These are phyloP conservation scores for Hipposideros larvatus DNA, from an alignment of 2,797 vertebrate species.

Conservation along the genomic window DNA sequence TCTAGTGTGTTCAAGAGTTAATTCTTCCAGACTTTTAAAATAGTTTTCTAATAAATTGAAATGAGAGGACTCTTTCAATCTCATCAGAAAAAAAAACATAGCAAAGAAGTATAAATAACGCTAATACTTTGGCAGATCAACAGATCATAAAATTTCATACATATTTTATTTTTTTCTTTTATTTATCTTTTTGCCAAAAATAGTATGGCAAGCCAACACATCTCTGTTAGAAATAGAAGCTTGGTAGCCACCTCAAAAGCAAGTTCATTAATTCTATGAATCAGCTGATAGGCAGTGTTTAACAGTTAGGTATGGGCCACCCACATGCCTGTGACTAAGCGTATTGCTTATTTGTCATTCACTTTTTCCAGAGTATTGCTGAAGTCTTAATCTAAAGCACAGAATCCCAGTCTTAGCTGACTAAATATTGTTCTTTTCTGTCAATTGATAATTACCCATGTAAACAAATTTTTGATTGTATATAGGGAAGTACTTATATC, in stretches of 20 bases:
- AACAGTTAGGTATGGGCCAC: slow-evolving; percentile 72
- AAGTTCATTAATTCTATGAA: slow-evolving; percentile 39
- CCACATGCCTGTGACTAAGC: slow-evolving; percentile 82
- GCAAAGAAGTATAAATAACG: slow-evolving; percentile 33
- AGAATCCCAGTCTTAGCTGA: slow-evolving; percentile 78
- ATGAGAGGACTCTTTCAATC: background rate
- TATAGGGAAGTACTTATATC: slow-evolving; percentile 1
- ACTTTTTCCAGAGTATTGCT: slow-evolving; percentile 78
- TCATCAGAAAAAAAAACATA: background rate
- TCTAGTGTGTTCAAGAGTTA: background rate
- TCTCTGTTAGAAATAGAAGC: slow-evolving; percentile 35
- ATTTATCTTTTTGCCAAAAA: slow-evolving; percentile 29
- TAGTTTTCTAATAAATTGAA: slow-evolving; percentile 21
- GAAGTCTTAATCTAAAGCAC: slow-evolving; percentile 84
- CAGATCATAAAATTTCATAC: background rate
- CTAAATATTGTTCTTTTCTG: slow-evolving; percentile 74
- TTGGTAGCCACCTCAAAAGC: slow-evolving; percentile 54
- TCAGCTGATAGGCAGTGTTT: slow-evolving; percentile 62
- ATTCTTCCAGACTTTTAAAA: background rate
- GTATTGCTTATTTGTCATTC: slow-evolving; percentile 76
- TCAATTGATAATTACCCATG: slow-evolving; percentile 85
- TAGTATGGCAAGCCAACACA: background rate
- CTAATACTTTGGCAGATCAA: background rate
- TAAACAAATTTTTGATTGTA: slow-evolving; percentile 66
- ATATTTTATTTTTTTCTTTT: slow-evolving; percentile 55